Base-by-base conservation (phyloP, 2,797 vertebrate species). In the Coendou prehensilis region DNA sequence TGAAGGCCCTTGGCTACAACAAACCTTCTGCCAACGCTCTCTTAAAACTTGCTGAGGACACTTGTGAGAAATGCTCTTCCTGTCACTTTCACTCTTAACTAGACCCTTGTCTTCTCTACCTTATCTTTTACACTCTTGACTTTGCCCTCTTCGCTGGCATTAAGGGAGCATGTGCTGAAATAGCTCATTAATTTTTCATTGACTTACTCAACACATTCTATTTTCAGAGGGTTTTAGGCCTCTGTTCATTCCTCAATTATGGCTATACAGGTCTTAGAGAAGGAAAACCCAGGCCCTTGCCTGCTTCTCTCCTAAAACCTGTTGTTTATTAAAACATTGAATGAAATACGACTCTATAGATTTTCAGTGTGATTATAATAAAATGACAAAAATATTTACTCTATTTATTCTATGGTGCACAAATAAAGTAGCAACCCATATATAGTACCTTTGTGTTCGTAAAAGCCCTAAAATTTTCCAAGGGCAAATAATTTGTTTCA, bases 391-490 rank as follows among this genome's bases (percentile, higher is more conserved):
- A 57, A 71, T 92, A 28, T 71, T 93, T 84, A 63, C 3, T 71
- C 85, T 82, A n/a, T 56, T 88, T 85, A 91, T 95, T 57, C 57
- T 78, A 37, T 47, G 28, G n/a, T 41, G 30, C 7, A n/a, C 41
- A 94, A 87, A 92, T 82, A 75, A 73, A 71, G 28, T 67, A 89
- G 30, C 59, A 94, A 73, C 30, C 15, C 11, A 71, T 15, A 23
- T 88, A 57, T 52, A 73, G 81, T 91, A 78, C 78, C 5, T 94
- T 91, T 82, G 11, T n/a, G 17, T 93, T 94, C 89, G 9, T 87
- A 71, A 96, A 93, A 86, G 10, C 1, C 28, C 7, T 22, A 6
- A 92, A 75, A 87, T 92, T 94, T 95, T 73, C 20, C 69, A 93
- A 92, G 80, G 45, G 20, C 33, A 91, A 92, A 84, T 89, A 37